Evolutionary conservation across 2,113 vertebrate genomes (phyloP).

Genomic region (Physeter macrocephalus): DNA sequence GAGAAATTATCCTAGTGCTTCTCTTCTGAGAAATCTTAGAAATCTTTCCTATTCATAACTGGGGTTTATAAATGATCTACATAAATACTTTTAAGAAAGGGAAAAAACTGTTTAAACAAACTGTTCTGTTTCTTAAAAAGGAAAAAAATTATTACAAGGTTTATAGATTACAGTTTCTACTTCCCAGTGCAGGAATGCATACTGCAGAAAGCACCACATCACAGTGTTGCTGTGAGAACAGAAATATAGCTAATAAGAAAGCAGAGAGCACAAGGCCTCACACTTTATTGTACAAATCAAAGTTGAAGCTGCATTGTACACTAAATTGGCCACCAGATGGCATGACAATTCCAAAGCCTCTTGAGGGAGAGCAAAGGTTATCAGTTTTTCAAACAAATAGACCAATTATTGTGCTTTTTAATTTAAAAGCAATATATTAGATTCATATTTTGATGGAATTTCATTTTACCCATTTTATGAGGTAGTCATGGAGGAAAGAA

Average conservation of each 20-base stretch:
- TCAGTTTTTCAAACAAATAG: neutral
- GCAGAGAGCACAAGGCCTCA: neutral
- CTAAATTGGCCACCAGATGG: slow-evolving; percentile 49
- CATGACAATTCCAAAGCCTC: slow-evolving; percentile 16
- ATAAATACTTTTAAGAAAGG: neutral
- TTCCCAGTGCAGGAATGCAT: neutral
- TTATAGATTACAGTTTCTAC: neutral
- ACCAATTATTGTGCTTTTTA: neutral
- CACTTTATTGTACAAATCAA: neutral
- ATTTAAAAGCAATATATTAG: slow-evolving; percentile 32
- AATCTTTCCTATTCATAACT: neutral
- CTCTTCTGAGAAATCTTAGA: neutral
- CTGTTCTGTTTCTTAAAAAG: neutral
- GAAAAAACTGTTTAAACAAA: neutral
- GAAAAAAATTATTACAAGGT: neutral
- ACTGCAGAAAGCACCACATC: neutral
- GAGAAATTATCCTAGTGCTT: neutral
- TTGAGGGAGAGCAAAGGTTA: neutral
- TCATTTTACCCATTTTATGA: slow-evolving; percentile 15
- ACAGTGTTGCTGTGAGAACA: neutral
- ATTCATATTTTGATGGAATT: slow-evolving; percentile 1
- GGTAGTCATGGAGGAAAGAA: neutral
- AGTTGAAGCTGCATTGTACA: neutral
- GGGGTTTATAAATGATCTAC: neutral
- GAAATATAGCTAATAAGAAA: neutral